Base-by-base conservation (phyloP, 2,113 vertebrate genomes). In the Noctilio leporinus region DNA sequence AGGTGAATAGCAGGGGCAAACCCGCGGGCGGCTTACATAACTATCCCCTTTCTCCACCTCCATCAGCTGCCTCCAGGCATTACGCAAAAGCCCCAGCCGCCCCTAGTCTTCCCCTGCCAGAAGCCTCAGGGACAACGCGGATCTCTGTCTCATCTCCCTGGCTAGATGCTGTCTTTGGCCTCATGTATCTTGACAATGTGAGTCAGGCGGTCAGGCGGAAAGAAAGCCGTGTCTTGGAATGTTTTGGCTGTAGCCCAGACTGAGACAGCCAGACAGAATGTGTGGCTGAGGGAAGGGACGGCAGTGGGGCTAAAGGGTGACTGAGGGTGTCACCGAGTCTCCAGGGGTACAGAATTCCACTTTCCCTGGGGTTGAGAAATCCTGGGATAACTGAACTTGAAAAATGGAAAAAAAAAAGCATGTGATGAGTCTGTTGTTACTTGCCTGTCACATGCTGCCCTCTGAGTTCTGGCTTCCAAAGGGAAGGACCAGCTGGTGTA, bases 21-120 rank as follows among this genome's bases (percentile, higher is more conserved):
- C 55, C 87, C 88, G 20, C 3, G 5, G 47, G 96, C 53, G 7
- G 22, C 82, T 97, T 96, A 86, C 17, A 17, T 86, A 96, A 94
- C 20, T 7, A 70, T 16, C 7, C 4, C 62, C n/a, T 62, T 59
- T 67, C 33, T 72, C 75, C 26, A 5, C 40, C 16, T 3, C 5
- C 1, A 1, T 28, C n/a, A 65, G 80, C 94, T 35, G 33, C 64
- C 65, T 86, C 53, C 51, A 51, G 45, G 45, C 38, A 0, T 69
- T 33, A 30, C 8, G 26, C 51, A 51, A 43, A 90, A 82, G 17
- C 12, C 22, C 45, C 14, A 0, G 24, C 43, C 16, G 10, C 69
- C 24, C 51, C 28, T 73, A 84, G 26, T 89, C 70, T 28, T 26
- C 9, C 5, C 10, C 14, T n/a, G 95, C 67, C 57, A 11, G 59